Base-by-base conservation (phyloP, 2,113 vertebrate genomes). In the Lasiurus cinereus region DNA sequence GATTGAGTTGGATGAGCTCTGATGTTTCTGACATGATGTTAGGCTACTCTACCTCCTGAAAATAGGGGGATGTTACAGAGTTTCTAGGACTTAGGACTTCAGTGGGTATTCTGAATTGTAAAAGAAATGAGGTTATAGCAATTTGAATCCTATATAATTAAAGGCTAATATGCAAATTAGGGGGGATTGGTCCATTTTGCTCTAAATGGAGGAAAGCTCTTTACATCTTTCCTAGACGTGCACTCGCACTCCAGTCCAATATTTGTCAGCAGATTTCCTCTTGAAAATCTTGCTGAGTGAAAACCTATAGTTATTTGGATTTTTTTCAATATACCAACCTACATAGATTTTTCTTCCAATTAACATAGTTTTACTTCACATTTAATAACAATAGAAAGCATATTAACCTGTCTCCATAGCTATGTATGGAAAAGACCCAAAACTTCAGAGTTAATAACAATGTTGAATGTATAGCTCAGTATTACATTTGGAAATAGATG, bases 331-430 rank as follows among this genome's bases (percentile, higher is more conserved):
- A 29, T 22, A 19, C 11, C 64, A 48, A 80, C 79, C 54, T 43
- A 92, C 80, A 84, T 19, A 46, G 59, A 56, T 43, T 1, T 88
- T 83, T 92, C 39, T 64, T 80, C 15, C 86, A 39, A 83, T 74
- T 83, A 62, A 74, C 54, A 88, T 31, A 36, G 59, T 91, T 96
- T 87, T 56, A 83, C 64, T 85, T 94, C 86, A 11, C 5, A 64
- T 64, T 54, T 83, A 78, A 94, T 69, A 27, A 56, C 21, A 0
- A 15, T 27, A 46, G 33, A 50, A 74, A 11, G 19, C 6, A 48
- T 89, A 31, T 33, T 33, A 84, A 59, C 8, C 24, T 88, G 29
- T 74, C 33, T 86, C n/a, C 8, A 43, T 73, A 70, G 16, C 15
- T 83, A 48, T 64, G 48, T 83, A 33, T 54, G 78, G n/a, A 69